Conservation (phyloP, 2,797 vertebrate species). For the Neosilurus hyrtlii region DNA sequence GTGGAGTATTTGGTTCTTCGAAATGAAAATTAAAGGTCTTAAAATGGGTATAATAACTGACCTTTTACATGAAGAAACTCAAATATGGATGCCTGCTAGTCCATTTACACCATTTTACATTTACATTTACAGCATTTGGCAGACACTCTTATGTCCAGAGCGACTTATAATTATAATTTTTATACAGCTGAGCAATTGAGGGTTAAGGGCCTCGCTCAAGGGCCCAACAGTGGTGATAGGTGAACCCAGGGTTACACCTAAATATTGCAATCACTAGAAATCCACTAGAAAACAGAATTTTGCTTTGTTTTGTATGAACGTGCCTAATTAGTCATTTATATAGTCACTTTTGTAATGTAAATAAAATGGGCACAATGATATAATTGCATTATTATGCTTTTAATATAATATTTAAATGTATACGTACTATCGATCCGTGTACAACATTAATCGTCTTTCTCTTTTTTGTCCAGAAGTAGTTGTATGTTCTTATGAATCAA, state of each 20-base stretch:
- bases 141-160: no score
- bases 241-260: not conserved
- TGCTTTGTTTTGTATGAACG: not conserved
- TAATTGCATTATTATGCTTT: not conserved
- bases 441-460: conserved; percentile 5
- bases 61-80: no score
- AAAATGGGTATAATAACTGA: no score
- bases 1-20: no score
- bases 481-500: conserved; percentile 37
- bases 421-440: not conserved
- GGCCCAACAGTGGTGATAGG: no score
- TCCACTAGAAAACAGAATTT: no score
- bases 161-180: no score
- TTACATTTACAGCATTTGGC: no score
- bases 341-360: not conserved
- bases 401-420: not conserved
- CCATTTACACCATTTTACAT: not conserved
- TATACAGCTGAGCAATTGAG: no score
- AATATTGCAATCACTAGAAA: not conserved
- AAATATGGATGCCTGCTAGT: not conserved
- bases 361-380: not conserved
- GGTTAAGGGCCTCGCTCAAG: no score
- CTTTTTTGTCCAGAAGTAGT: conserved; percentile 51
- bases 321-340: not conserved
- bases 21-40: no score